Conservation (phyloP, 2,797 vertebrate species). For the Bovichtus variegatus region DNA sequence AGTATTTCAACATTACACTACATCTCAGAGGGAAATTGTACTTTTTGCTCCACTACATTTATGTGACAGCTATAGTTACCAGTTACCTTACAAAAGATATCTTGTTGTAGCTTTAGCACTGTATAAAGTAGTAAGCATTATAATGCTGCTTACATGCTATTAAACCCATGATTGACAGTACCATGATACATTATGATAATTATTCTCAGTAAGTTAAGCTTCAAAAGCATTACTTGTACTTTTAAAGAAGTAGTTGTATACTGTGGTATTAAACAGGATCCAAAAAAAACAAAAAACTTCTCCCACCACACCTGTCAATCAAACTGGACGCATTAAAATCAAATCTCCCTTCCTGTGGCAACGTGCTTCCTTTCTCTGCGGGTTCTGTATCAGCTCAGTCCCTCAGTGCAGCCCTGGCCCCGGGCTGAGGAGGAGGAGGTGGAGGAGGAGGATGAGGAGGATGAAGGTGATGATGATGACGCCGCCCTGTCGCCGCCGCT, state of each 20-base stretch:
- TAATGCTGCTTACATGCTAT: background rate
- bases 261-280: background rate
- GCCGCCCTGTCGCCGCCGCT: slow-evolving; percentile 68
- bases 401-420: slow-evolving; percentile 1
- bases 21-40: background rate
- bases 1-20: background rate
- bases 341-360: background rate
- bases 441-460: slow-evolving; percentile 18
- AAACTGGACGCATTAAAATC: background rate
- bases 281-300: background rate
- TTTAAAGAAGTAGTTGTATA: background rate
- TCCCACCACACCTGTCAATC: slow-evolving; percentile 14
- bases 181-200: background rate
- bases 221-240: background rate
- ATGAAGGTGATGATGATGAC: slow-evolving; percentile 26
- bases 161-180: background rate
- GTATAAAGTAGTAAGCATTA: background rate
- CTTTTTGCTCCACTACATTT: background rate
- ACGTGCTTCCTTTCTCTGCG: slow-evolving; percentile 18
- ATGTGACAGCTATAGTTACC: background rate
- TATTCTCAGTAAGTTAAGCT: background rate
- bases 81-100: background rate
- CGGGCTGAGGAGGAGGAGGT: slow-evolving; percentile 6
- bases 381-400: slow-evolving; percentile 5
- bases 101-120: too few species aligned